Evolutionary conservation across 2,797 vertebrate species (phyloP).

Genomic region (Coendou prehensilis): DNA sequence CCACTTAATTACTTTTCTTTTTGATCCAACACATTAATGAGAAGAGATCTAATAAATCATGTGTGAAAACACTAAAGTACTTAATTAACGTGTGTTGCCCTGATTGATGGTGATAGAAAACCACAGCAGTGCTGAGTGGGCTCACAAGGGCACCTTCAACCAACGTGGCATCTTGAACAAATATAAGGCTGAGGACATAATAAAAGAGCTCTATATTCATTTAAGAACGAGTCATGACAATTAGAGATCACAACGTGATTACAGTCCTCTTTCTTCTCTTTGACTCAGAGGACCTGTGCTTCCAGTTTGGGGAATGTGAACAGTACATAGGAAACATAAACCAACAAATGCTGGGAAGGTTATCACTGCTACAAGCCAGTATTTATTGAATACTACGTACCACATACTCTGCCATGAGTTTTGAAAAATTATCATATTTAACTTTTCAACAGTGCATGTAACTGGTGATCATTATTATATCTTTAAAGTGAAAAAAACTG

Average conservation of each 20-base stretch:
- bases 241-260: not conserved
- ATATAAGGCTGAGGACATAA: not conserved
- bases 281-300: not conserved
- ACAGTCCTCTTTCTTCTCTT: not conserved
- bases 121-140: constrained; percentile 69
- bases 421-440: constrained; percentile 33
- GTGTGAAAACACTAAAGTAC: constrained; percentile 81
- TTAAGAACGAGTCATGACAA: not conserved
- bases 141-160: constrained; percentile 85
- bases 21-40: constrained; percentile 90
- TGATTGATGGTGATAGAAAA: constrained; percentile 87
- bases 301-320: constrained; percentile 3
- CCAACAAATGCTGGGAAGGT: not conserved
- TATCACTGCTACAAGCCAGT: not conserved
- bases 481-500: constrained; percentile 47
- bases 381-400: not conserved
- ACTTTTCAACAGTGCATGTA: not conserved
- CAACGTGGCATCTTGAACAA: not conserved
- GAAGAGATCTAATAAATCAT: constrained; percentile 88
- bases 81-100: constrained; percentile 88
- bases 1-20: constrained; percentile 90
- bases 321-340: not conserved
- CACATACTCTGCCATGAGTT: not conserved
- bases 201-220: constrained; percentile 5
- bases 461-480: not conserved